These are phyloP conservation scores for Helobdella robusta DNA, from an alignment of 2,888 invertebrate genomes.

Conservation along the genomic window DNA sequence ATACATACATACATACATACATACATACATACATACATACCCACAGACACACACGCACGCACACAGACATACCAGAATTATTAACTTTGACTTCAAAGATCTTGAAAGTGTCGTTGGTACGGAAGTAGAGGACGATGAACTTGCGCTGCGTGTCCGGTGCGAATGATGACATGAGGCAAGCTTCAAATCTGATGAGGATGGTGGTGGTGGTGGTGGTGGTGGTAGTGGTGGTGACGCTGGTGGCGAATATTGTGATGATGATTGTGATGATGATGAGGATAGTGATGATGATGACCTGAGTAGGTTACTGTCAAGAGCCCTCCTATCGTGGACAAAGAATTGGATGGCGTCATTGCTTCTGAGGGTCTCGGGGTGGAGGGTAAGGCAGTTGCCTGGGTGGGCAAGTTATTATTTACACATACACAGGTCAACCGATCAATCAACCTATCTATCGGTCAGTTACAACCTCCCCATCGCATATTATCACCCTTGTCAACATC, in stretches of 20 bases:
- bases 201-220: not conserved
- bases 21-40: conserved; percentile 10
- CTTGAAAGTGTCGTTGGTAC: conserved; percentile 48
- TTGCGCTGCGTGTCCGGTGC: conserved; percentile 46
- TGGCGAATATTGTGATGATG: no score
- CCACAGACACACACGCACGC: not conserved
- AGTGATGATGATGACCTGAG: conserved; percentile 54
- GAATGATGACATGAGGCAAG: conserved; percentile 63
- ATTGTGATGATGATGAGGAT: no score
- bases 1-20: conserved; percentile 10
- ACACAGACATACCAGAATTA: conserved; percentile 44
- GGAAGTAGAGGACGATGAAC: conserved; percentile 49
- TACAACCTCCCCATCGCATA: not conserved
- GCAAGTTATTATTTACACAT: not conserved
- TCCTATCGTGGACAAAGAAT: conserved; percentile 65
- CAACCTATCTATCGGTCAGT: not conserved
- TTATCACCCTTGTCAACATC: no score
- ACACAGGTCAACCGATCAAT: not conserved
- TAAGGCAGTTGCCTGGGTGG: conserved; percentile 13
- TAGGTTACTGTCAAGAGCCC: conserved; percentile 65
- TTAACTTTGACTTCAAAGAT: conserved; percentile 49
- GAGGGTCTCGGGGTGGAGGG: conserved; percentile 12
- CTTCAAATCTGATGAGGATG: conserved; percentile 62
- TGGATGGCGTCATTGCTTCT: conserved; percentile 59
- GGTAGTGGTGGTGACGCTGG: not conserved